Base-by-base conservation (phyloP, 2,888 invertebrate genomes). In the Hofmannophila pseudospretella region DNA sequence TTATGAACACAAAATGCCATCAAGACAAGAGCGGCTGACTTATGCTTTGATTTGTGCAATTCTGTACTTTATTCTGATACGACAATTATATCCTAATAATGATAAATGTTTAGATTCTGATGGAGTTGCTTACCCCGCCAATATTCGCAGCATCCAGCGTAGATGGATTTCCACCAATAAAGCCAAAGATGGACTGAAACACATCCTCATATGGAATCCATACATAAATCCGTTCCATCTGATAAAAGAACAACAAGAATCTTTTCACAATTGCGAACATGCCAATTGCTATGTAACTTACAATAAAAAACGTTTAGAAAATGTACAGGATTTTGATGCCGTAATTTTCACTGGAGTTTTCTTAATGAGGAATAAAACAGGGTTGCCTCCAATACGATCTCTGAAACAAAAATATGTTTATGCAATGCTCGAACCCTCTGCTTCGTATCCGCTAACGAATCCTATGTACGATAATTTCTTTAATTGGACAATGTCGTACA, bases 401-500 rank as follows among this genome's bases (percentile, higher is more conserved):
- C 26, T 36, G 3, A 34, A 33, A 4, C 63, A 63, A 34, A 60
- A 55, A 11, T 61, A 51, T 25, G 49, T 63, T 3, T 61, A 58
- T 23, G 54, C 44, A 3, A 49, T 50, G 1, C 54, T 53, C 42
- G 66, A 67, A 37, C 58, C 67, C 0, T 35, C 58, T 3, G 45
- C 50, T 5, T 47, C 52, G 22, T 56, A 56, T 25, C 60, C 58
- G 0, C 48, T 45, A 0, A 64, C 60, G 20, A 35, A 48, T 5
- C 16, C 36, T 3, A 32, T 36, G 7, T 47, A 54, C 2, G 54
- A 68, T 12, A 42, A 44, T 16, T 62, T 49, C 34, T 65, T 62
- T 26, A 63, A 65, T 29, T 58, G 59, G 61, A 59, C 63, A 0
- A 55, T 50, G 47, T 61, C 58, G 0, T 60, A 57, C 23, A 45